Base-by-base conservation (phyloP, 1,140 invertebrate genomes). In the Chironomus striatipennis region DNA sequence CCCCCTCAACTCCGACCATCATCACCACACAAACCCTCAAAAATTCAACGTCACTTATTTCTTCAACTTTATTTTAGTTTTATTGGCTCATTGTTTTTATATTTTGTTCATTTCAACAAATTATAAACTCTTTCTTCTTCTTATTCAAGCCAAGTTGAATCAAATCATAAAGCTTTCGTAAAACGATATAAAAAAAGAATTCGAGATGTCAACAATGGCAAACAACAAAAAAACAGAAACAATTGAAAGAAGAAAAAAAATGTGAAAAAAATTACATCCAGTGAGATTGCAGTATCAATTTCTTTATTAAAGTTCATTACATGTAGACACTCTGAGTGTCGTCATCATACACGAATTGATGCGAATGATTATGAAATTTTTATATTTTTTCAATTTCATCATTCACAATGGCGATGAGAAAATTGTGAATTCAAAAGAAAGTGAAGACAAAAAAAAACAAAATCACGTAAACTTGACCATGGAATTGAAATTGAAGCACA, bases 231-330 rank as follows among this genome's bases (percentile, higher is more conserved):
- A 7, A 12, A 15, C 12, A 57, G 12, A 12, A 5, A n/a, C 47
- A 57, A 57, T 57, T n/a, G 47, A 57, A n/a, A n/a, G n/a, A n/a
- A n/a, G n/a, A n/a, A n/a, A n/a, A n/a, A n/a, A 12, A 15, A 10
- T 47, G 43, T 47, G 15, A 15, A 47, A 9, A 47, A 9, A 47
- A 10, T 47, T 9, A 47, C 12, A 57, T 57, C 47, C 4, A 57
- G 12, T 57, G 15, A n/a, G 47, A 57, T 57, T 57, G 47, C 47
- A 57, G 47, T 57, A 57, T 57, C 47, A 57, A 57, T 57, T 57
- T 57, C 12, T 57, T 57, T 57, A 57, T 57, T 57, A 57, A 57
- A n/a, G 47, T n/a, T 57, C 47, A n/a, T 57, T n/a, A 57, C n/a
- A 57, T n/a, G 47, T 57, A 57, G n/a, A 10, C 47, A 57, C 12